phyloP scores from a whole-genome alignment of 1,140 invertebrate species.

The Samia ricini region DNA sequence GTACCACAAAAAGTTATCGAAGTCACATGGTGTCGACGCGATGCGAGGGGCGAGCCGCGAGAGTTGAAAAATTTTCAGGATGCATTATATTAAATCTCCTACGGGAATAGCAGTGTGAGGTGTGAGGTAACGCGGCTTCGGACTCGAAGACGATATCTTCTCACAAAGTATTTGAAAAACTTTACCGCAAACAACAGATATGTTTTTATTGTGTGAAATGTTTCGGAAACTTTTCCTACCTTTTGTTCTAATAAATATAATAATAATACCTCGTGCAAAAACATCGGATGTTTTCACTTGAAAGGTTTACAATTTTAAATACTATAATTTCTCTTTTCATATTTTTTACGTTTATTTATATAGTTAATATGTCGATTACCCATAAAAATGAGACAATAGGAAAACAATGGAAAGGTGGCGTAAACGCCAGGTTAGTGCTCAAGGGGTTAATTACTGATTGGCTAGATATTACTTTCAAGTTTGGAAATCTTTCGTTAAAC shows the following conservation, averaged over 20 bases:
- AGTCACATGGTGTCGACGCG: conserved; percentile 1
- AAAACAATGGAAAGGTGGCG: no score
- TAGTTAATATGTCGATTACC: no score
- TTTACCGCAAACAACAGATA: background rate
- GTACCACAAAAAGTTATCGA: conserved; percentile 11
- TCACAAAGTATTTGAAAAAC: background rate
- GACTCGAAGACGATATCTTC: background rate
- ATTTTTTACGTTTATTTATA: no score
- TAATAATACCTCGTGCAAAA: background rate
- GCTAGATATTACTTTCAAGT: no score
- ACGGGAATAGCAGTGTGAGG: conserved; percentile 7
- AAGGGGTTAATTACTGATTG: no score
- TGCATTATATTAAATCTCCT: conserved; percentile 23
- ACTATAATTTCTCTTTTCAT: no score
- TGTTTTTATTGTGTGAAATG: background rate
- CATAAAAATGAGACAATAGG: no score
- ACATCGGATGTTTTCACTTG: no score
- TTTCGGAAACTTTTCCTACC: background rate
- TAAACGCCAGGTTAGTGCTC: no score
- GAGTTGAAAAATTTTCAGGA: conserved; percentile 32
- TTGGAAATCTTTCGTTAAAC: no score
- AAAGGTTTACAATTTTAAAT: no score
- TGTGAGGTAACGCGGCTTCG: conserved; percentile 1
- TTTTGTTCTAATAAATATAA: background rate
- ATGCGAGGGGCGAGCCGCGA: conserved; percentile 10